These are phyloP conservation scores for Saturnia pavonia DNA, from an alignment of 2,888 invertebrate genomes.

Conservation along the genomic window DNA sequence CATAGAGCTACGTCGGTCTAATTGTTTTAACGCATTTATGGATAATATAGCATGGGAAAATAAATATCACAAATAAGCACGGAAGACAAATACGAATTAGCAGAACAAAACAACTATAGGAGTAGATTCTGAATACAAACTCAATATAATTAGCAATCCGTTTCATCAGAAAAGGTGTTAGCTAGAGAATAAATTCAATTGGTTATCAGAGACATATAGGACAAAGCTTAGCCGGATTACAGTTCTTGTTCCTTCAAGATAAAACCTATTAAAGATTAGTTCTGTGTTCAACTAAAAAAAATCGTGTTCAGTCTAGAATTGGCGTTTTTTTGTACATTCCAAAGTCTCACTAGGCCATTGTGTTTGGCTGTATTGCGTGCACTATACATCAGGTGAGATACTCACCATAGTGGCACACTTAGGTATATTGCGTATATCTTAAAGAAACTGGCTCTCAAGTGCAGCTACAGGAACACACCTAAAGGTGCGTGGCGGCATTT, in stretches of 20 bases:
- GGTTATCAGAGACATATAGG: not conserved
- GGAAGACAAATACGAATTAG: not conserved
- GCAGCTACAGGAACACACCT: too few species aligned
- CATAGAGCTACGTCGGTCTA: too few species aligned
- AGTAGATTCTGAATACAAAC: conserved; percentile 16
- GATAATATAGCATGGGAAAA: too few species aligned
- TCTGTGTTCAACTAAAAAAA: not conserved
- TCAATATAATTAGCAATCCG: conserved; percentile 16
- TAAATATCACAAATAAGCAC: too few species aligned
- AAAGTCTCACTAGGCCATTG: too few species aligned
- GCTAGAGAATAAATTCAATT: not conserved
- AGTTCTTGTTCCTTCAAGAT: not conserved
- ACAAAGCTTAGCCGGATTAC: not conserved
- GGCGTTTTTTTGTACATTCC: not conserved
- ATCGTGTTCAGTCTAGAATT: not conserved
- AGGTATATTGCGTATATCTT: too few species aligned
- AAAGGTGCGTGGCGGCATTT: too few species aligned
- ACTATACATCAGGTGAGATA: too few species aligned
- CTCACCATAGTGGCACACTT: too few species aligned
- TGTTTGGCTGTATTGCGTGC: too few species aligned
- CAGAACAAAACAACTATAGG: not conserved
- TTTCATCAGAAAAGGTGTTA: not conserved
- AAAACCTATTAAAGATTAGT: not conserved
- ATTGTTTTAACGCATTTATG: too few species aligned
- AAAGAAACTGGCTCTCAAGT: too few species aligned